Evolutionary conservation across 1,140 invertebrate genomes (phyloP).

Genomic region (Cyphomyrmex costatus): DNA sequence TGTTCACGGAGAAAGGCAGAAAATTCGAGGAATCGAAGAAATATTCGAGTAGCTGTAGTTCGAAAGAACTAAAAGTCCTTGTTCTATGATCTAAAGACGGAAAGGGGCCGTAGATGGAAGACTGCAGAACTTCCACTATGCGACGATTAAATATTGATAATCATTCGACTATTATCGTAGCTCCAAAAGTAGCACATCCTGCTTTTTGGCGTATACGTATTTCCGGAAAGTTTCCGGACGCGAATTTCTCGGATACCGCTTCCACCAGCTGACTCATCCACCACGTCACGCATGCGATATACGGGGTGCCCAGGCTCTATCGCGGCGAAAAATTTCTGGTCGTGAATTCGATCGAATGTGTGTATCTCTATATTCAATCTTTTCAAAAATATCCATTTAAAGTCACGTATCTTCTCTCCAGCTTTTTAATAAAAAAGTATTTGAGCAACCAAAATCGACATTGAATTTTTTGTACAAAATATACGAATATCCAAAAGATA

Average conservation of each 20-base stretch:
- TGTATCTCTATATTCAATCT: background rate
- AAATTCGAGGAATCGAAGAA: background rate
- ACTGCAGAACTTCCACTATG: background rate
- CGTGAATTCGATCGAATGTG: background rate
- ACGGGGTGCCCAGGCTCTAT: background rate
- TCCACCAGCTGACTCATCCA: slow-evolving; percentile 73
- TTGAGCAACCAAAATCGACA: background rate
- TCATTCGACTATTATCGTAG: slow-evolving; percentile 34
- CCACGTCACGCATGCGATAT: slow-evolving; percentile 72
- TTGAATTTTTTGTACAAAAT: background rate
- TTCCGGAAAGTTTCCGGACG: slow-evolving; percentile 69
- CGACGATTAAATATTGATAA: slow-evolving; percentile 48
- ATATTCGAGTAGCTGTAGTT: background rate
- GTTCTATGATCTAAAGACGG: background rate
- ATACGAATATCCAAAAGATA: background rate
- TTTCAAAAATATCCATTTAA: background rate
- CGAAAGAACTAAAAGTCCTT: background rate
- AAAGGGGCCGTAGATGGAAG: slow-evolving; percentile 10
- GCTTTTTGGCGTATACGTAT: slow-evolving; percentile 55
- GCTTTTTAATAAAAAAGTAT: background rate
- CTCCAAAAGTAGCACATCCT: slow-evolving; percentile 34
- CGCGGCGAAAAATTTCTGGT: background rate
- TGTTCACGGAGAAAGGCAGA: background rate
- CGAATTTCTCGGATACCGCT: slow-evolving; percentile 68
- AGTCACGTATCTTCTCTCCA: background rate